Evolutionary conservation across 2,888 invertebrate species (phyloP).

Genomic region (Drosophila demipolita): DNA sequence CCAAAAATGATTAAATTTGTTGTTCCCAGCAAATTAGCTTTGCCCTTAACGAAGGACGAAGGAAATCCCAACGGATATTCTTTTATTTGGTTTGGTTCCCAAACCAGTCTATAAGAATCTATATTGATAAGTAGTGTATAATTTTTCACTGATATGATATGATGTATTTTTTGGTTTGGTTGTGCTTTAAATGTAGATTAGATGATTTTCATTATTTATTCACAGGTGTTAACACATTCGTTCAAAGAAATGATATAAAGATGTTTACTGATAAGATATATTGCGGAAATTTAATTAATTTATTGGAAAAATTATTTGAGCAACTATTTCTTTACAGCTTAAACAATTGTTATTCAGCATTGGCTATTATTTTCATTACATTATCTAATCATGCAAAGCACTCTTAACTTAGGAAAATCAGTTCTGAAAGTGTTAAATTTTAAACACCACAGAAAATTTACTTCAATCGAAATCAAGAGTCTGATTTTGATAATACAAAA

Average conservation of each 20-base stretch:
- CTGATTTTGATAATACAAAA: conserved; percentile 20
- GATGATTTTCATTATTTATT: not conserved
- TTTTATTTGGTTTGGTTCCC: conserved; percentile 45
- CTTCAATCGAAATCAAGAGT: conserved; percentile 2
- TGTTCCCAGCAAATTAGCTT: conserved; percentile 41
- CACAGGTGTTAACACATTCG: not conserved
- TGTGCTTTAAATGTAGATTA: conserved; percentile 21
- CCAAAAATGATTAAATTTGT: conserved; percentile 71
- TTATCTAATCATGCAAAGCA: not conserved
- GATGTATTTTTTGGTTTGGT: conserved; percentile 45
- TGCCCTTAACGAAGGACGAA: conserved; percentile 38
- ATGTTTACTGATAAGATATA: not conserved
- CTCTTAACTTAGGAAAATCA: conserved; percentile 13
- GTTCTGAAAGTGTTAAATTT: not conserved
- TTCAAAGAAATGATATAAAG: not conserved
- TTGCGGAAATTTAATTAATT: not conserved
- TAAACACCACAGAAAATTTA: not conserved
- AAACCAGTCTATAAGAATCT: not conserved
- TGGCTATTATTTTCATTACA: not conserved
- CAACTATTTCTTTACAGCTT: not conserved
- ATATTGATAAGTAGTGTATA: conserved; percentile 11
- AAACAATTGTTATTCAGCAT: rapidly evolving
- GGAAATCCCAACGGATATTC: conserved; percentile 64
- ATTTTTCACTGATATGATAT: conserved; percentile 34
- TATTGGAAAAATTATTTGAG: not conserved